These are phyloP conservation scores for Ephestia elutella DNA, from an alignment of 1,140 invertebrate genomes.

Conservation along the genomic window DNA sequence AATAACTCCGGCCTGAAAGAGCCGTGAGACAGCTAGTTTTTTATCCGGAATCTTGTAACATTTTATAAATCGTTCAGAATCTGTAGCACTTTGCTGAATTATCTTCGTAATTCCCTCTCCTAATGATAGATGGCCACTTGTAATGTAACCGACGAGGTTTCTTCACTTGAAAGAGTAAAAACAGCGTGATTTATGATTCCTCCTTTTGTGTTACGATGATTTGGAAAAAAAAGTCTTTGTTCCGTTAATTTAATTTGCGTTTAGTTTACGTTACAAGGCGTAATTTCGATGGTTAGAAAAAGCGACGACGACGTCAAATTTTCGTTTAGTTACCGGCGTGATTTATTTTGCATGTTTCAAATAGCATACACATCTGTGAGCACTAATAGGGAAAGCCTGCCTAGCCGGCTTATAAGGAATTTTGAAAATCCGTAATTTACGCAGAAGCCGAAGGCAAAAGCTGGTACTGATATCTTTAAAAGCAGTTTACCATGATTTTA, in stretches of 20 bases:
- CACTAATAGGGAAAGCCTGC: too few relatives aligned
- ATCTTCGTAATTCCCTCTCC: background rate
- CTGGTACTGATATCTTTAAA: too few relatives aligned
- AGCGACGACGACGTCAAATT: too few relatives aligned
- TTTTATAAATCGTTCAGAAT: background rate
- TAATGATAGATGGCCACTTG: slow-evolving; percentile 4
- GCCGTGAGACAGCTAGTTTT: too few relatives aligned
- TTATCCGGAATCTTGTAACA: background rate
- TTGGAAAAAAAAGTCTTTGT: slow-evolving; percentile 7
- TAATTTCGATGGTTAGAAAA: background rate
- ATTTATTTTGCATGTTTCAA: too few relatives aligned
- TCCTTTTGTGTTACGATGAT: slow-evolving; percentile 5
- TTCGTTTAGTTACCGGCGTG: too few relatives aligned
- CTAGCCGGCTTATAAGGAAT: too few relatives aligned
- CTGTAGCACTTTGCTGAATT: background rate
- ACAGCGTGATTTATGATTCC: slow-evolving; percentile 5
- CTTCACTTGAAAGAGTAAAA: background rate
- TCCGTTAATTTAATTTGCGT: slow-evolving; percentile 8
- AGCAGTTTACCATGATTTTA: too few relatives aligned
- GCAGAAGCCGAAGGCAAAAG: too few relatives aligned
- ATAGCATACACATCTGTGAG: too few relatives aligned
- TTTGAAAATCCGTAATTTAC: too few relatives aligned
- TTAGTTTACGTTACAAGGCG: background rate
- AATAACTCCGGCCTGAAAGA: too few relatives aligned
- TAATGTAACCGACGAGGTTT: slow-evolving; percentile 4